These are phyloP conservation scores for Paralichthys olivaceus DNA, from an alignment of 2,113 vertebrate species.

Conservation along the genomic window DNA sequence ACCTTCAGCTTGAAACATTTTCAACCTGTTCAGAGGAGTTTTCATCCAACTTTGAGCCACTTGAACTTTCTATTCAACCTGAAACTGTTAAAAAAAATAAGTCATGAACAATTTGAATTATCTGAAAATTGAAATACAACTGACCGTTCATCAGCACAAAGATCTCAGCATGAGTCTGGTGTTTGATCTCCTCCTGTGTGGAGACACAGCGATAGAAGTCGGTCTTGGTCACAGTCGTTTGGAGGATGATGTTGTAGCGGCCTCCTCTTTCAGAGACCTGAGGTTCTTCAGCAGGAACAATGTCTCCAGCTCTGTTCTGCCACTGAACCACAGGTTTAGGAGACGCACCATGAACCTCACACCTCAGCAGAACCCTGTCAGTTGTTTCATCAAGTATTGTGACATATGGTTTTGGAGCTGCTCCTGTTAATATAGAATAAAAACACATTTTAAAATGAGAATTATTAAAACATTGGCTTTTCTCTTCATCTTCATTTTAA, in stretches of 20 bases:
- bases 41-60: too few relatives aligned
- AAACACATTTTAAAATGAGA: too few relatives aligned
- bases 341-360: not conserved
- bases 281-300: not conserved
- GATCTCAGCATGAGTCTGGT: not conserved
- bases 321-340: not conserved
- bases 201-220: not conserved
- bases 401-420: not conserved
- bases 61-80: too few relatives aligned
- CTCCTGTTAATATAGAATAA: not conserved
- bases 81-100: too few relatives aligned
- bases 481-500: too few relatives aligned
- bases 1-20: too few relatives aligned
- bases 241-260: not conserved
- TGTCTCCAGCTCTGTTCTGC: not conserved
- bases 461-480: conserved; percentile 6
- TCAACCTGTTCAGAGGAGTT: too few relatives aligned
- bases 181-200: not conserved
- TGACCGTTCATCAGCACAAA: not conserved
- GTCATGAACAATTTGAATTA: accelerated
- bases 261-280: not conserved
- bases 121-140: too few relatives aligned
- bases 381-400: accelerated
- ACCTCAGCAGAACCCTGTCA: not conserved
- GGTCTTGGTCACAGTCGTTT: not conserved